Conservation (phyloP, 92 coral and sea anemone genomes). For the Hydrozoanthus gracilis region DNA sequence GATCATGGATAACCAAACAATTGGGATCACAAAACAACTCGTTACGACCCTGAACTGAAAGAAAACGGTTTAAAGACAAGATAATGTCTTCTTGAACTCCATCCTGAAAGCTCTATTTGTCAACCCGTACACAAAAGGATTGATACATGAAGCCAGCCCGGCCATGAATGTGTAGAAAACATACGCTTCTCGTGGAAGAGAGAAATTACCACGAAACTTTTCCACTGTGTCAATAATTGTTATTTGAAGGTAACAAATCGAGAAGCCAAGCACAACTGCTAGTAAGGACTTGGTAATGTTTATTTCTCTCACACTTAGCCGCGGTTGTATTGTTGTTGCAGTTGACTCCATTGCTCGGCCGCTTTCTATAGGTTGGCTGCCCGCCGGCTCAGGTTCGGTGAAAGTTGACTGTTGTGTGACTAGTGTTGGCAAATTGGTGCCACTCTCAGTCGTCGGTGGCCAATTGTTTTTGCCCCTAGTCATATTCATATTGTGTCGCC, state of each 20-base stretch:
- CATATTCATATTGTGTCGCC: slow-evolving; percentile 63
- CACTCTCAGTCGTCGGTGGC: background rate
- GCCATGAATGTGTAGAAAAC: slow-evolving; percentile 38
- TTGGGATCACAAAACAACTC: too few relatives aligned
- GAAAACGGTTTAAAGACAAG: background rate
- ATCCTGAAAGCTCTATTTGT: slow-evolving; percentile 28
- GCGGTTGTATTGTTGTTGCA: background rate
- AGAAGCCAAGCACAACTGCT: slow-evolving; percentile 29
- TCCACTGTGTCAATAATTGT: slow-evolving; percentile 23
- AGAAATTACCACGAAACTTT: slow-evolving; percentile 30
- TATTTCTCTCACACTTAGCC: slow-evolving; percentile 26
- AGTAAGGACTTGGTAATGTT: slow-evolving; percentile 37
- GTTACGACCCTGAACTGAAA: background rate
- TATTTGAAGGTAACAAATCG: slow-evolving; percentile 39
- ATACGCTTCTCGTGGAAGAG: slow-evolving; percentile 31
- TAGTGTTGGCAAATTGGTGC: slow-evolving; percentile 17
- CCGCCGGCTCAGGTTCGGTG: background rate
- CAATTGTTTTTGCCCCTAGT: background rate
- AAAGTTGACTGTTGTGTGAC: slow-evolving; percentile 6
- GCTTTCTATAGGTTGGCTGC: background rate
- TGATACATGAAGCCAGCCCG: slow-evolving; percentile 21
- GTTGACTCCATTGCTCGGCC: background rate
- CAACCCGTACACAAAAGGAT: slow-evolving; percentile 26
- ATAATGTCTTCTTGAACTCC: slow-evolving; percentile 25
- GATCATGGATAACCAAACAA: too few relatives aligned